Evolutionary conservation across 2,113 vertebrate genomes (phyloP).

Genomic region (Macquaria australasica): DNA sequence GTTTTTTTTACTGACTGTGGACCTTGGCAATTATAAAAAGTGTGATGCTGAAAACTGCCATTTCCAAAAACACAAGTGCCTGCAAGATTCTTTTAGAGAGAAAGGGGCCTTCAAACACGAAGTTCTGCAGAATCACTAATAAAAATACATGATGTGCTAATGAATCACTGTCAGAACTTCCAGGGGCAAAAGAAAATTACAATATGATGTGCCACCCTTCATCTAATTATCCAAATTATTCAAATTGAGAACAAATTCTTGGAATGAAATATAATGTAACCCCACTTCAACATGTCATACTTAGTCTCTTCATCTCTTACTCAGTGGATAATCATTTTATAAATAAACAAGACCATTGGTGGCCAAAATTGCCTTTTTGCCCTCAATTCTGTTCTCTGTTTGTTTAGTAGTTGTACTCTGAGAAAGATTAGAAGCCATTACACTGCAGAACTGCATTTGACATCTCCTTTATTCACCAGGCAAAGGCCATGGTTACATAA

Average conservation of each 20-base stretch:
- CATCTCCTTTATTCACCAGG: constrained; percentile 57
- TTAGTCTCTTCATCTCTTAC: not conserved
- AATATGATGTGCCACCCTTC: not conserved
- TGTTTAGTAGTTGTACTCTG: constrained; percentile 15
- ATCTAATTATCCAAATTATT: constrained; percentile 26
- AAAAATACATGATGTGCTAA: not conserved
- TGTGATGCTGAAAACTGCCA: not conserved
- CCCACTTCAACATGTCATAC: constrained; percentile 10
- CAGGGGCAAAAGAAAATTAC: not conserved
- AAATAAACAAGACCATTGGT: not conserved
- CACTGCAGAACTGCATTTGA: constrained; percentile 57
- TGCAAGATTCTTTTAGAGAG: not conserved
- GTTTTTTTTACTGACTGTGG: not conserved
- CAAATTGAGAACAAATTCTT: constrained; percentile 3
- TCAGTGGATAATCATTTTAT: constrained; percentile 8
- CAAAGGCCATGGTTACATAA: constrained; percentile 68
- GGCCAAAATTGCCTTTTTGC: not conserved
- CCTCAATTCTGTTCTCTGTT: constrained; percentile 2
- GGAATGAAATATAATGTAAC: constrained; percentile 5
- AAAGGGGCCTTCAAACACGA: not conserved
- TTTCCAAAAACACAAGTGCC: constrained; percentile 5
- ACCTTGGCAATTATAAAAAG: not conserved
- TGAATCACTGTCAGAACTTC: not conserved
- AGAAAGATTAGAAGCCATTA: constrained; percentile 43
- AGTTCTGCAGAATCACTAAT: not conserved